Evolutionary conservation across 2,797 vertebrate genomes (phyloP), one percentile per base, ranked within the genome.

Genomic region (Linurgus olivaceus): DNA sequence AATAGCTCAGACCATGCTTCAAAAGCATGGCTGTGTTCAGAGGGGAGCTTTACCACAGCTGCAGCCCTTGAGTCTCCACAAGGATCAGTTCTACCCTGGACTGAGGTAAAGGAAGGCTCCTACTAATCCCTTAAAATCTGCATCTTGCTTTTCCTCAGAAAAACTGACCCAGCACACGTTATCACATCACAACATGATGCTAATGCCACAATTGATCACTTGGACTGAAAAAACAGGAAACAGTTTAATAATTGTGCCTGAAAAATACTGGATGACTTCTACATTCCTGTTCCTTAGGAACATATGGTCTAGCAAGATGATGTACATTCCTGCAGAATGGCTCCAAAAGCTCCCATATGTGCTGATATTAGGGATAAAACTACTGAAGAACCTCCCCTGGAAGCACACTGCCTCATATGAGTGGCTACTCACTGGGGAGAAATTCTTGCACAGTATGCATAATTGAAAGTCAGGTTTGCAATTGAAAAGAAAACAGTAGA

Each of bases 81-180:
- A 17, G 8, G 29, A 62, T 31, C 42, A 40, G 11, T 40, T 62
- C 75, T 47, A 47, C 16, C 61, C 33, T 7, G 9, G 28, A 26
- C 24, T 74, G 10, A 35, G 74, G 23, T 19, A 26, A 29, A 87
- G 12, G 5, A 6, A 6, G 11, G 37, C 4, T 55, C 59, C 31
- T 45, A 12, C 8, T 21, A 24, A 50, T 9, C 12, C 42, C 54
- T 84, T 26, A 4, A 51, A 54, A 10, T 21, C 38, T 42, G 15
- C 33, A 85, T 13, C 44, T 42, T 29, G 11, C 23, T 66, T 51
- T 72, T 81, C 29, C 44, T n/a, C 48, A 51, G 11, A 68, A 25
- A 44, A 55, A 25, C 35, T 33, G 63, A 55, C 48, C 19, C n/a
- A 45, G 47, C 38, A 65, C 29, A 54, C 0, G 0, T 26, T 24